Base-by-base conservation (phyloP, 2,888 invertebrate species). In the Rhamnusium bicolor region DNA sequence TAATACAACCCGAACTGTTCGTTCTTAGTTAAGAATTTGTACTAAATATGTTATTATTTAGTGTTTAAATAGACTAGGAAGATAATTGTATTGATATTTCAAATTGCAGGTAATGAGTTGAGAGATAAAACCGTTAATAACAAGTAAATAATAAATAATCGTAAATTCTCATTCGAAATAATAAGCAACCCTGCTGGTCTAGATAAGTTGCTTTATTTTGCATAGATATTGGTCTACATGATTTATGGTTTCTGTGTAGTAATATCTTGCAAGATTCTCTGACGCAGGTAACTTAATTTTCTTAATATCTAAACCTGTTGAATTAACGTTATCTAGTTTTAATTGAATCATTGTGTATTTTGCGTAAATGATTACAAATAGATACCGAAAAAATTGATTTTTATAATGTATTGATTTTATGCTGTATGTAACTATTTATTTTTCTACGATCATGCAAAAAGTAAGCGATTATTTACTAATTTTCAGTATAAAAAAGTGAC, bases 281-380 rank as follows among this genome's bases (percentile, higher is more conserved):
- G 65, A 53, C 65, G 65, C 53, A 65, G 53, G 63, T 65, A 27
- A 16, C 5, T 63, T 14, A 3, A 24, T 65, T 65, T 65, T 29
- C 27, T 65, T 65, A 65, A 32, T 63, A 63, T 65, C 53, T 65
- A 53, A 53, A 53, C 65, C 29, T 19, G 54, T 63, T 54, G 65
- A 65, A 65, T 32, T 53, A 53, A 29, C 2, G 8, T 63, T 63
- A 63, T 63, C 63, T 65, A 29, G 0, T 12, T 46, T 21, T 46
- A 61, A 61, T 61, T 40, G 40, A 46, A 40, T 61, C 40, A 61
- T 46, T 19, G 29, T 61, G 21, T 61, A 61, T 19, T 61, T 46
- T 46, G 14, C 61, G 61, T 46, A 46, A 24, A 24, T n/a, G 40
- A 54, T n/a, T n/a, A n/a, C n/a, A n/a, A 12, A 27, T 24, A n/a